phyloP scores from a whole-genome alignment of 92 coral and sea anemone genomes.

The Parazoanthus atlanticus region DNA sequence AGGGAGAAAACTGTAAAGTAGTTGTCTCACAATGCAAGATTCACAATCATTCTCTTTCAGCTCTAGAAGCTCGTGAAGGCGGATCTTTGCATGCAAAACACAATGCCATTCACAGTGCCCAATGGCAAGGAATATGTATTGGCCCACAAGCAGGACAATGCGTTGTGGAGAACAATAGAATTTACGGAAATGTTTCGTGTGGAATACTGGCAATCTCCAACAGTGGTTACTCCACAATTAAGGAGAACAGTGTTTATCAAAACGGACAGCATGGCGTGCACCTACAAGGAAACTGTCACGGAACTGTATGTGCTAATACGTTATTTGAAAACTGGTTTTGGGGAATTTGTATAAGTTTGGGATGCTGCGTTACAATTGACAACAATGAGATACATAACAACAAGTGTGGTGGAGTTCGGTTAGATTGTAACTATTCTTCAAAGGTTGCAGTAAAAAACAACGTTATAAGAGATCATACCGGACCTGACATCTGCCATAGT shows the following conservation, averaged over 20 bases:
- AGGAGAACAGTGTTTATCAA: not conserved
- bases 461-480: conserved; percentile 15
- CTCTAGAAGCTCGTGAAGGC: not conserved
- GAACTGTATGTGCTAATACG: not conserved
- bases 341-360: not conserved
- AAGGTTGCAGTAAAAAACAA: not conserved
- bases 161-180: not conserved
- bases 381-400: conserved; percentile 14
- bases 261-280: conserved; percentile 16
- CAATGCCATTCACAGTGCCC: not conserved
- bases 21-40: not conserved
- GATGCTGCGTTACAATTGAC: not conserved
- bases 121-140: conserved; percentile 13
- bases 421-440: not conserved
- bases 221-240: not conserved
- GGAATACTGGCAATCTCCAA: not conserved
- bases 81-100: not conserved
- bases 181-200: not conserved
- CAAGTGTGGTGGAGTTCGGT: conserved; percentile 24
- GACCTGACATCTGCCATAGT: not conserved
- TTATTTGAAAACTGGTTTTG: conserved; percentile 39
- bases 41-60: not conserved
- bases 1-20: not conserved
- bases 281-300: not conserved
- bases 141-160: conserved; percentile 10